These are phyloP conservation scores for Acanthiza pusilla DNA, from an alignment of 2,797 vertebrate genomes.

Conservation along the genomic window DNA sequence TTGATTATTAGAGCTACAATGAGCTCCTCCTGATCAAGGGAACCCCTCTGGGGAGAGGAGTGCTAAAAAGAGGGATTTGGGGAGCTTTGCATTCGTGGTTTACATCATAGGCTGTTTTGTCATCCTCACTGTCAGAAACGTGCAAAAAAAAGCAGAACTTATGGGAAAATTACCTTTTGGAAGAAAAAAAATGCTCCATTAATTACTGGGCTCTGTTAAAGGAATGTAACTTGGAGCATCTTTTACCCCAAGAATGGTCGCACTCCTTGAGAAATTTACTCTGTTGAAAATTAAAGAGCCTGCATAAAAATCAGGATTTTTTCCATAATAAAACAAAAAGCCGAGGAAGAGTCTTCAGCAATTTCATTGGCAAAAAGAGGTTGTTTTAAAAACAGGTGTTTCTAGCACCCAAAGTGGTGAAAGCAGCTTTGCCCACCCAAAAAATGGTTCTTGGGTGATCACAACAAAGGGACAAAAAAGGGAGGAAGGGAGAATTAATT, in stretches of 20 bases:
- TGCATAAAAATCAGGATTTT: constrained; percentile 37
- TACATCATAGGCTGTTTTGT: neutral
- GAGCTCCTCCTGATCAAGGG: neutral
- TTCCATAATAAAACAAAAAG: neutral
- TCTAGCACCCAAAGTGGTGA: neutral
- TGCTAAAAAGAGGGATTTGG: neutral
- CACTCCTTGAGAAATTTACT: neutral
- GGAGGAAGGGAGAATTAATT: no score
- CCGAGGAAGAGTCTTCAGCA: neutral
- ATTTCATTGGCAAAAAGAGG: constrained; percentile 27
- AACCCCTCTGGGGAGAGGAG: neutral
- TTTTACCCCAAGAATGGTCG: neutral
- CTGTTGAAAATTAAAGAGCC: constrained; percentile 58
- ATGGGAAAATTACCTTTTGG: constrained; percentile 28
- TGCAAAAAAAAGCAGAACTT: constrained; percentile 31
- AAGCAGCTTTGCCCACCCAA: neutral
- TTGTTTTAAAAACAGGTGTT: neutral
- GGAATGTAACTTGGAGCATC: neutral
- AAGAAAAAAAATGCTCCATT: constrained; percentile 5
- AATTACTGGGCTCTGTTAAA: constrained; percentile 30
- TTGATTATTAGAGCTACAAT: neutral
- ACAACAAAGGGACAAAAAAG: neutral
- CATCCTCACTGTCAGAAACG: neutral
- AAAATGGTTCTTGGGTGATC: neutral
- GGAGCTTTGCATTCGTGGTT: neutral